Evolutionary conservation across 1,140 invertebrate genomes (phyloP), one percentile per base, ranked within the genome.

Genomic region (Phthorimaea operculella): DNA sequence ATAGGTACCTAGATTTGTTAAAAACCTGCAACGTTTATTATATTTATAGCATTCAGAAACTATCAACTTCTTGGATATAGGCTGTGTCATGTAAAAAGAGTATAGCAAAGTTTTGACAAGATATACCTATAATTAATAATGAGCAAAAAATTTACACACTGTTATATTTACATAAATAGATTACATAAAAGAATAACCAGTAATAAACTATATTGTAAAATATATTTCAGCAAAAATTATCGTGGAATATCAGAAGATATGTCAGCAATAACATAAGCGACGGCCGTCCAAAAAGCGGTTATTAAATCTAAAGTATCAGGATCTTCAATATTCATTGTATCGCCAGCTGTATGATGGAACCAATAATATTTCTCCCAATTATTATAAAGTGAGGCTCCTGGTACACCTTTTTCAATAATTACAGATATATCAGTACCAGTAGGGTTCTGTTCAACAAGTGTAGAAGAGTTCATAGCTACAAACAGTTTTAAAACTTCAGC

Each of bases 291-390:
- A 45, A 95, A 76, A 4, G 92, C 93, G 14, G 91, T 87, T 57
- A 89, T 89, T 59, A 88, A 85, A 72, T 95, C 92, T 58, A 96
- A 79, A 51, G 85, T 83, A 18, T 83, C 76, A 1, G 91, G 81
- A 80, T 92, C 80, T 75, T 93, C 89, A 0, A 93, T 89, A 45
- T 89, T 87, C 89, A 96, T 93, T 0, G 90, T 93, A 73, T 96
- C 94, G 7, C 89, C 94, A 64, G 91, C 86, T 0, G 90, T 88
- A 66, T 96, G 94, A 78, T 96, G 94, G 73, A 89, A 96, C 88
- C 91, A 93, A 70, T 95, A 95, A 69, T 96, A 96, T 58, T 87
- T 87, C 33, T 90, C 88, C 74, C 93, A 91, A 36, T 88, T 85
- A 63, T 90, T 94, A 48, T 89, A 77, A 1, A 95, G 83, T 57